Evolutionary conservation across 1,140 invertebrate genomes (phyloP).

Genomic region (Zaprionus kolodkinae): DNA sequence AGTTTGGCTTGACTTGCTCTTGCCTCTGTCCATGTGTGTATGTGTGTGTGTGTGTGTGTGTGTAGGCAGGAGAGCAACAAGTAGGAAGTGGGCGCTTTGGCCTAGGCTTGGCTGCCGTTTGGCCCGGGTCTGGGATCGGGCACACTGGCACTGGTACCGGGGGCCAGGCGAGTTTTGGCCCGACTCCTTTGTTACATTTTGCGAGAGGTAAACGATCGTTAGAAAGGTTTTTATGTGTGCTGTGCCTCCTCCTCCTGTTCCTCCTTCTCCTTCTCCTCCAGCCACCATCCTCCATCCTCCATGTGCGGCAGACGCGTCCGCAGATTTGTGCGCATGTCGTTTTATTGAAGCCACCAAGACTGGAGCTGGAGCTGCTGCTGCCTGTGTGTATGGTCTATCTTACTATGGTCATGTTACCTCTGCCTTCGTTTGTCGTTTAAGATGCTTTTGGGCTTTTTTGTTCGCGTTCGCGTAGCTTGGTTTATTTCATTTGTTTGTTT

Average conservation of each 20-base stretch:
- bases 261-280: no score
- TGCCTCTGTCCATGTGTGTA: conserved; percentile 29
- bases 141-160: neutral
- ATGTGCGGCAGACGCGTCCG: conserved; percentile 37
- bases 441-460: conserved; percentile 71
- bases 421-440: conserved; percentile 75
- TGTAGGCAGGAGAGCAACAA: conserved; percentile 57
- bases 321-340: conserved; percentile 80
- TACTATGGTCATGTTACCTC: conserved; percentile 73
- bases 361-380: conserved; percentile 42
- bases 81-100: conserved; percentile 79
- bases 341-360: conserved; percentile 70
- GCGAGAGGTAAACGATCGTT: conserved; percentile 82
- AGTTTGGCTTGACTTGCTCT: conserved; percentile 27
- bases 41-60: conserved; percentile 31
- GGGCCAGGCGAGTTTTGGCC: conserved; percentile 62
- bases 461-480: conserved; percentile 17
- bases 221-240: conserved; percentile 79
- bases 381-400: conserved; percentile 49
- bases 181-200: conserved; percentile 82
- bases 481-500: conserved; percentile 53
- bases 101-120: conserved; percentile 64
- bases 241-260: conserved; percentile 33
- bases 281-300: conserved; percentile 16
- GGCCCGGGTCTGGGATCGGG: conserved; percentile 25